Percentiles rank a stretch among this genome's conserved stretches.
These are phyloP conservation scores for Tridacna gigas DNA, from an alignment of 2,888 invertebrate species.

Conservation along the genomic window DNA sequence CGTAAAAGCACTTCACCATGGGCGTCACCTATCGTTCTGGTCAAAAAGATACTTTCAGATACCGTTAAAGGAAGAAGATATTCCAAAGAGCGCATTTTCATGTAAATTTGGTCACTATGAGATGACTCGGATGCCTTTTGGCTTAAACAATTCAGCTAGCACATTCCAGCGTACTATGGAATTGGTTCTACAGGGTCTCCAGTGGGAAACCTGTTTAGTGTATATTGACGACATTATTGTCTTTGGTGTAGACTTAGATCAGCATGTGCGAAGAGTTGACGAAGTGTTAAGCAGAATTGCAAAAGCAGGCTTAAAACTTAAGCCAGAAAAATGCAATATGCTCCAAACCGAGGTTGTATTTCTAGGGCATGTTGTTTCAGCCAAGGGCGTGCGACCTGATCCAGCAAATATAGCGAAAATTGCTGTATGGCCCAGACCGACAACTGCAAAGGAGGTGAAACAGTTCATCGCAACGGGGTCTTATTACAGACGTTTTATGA, in stretches of 20 bases:
- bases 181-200: not conserved
- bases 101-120: too few relatives aligned
- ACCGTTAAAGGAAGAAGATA: too few relatives aligned
- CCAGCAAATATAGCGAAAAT: constrained; percentile 24
- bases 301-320: not conserved
- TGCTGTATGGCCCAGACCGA: constrained; percentile 17
- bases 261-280: constrained; percentile 28
- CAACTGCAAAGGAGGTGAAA: constrained; percentile 22
- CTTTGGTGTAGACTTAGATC: constrained; percentile 26
- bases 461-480: constrained; percentile 6
- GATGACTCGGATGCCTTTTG: too few relatives aligned
- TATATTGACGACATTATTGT: constrained; percentile 41
- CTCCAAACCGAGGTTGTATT: constrained; percentile 29
- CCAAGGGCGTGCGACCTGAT: too few relatives aligned
- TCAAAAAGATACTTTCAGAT: too few relatives aligned
- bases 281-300: constrained; percentile 1
- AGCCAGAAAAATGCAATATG: constrained; percentile 34
- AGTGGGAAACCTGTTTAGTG: too few relatives aligned
- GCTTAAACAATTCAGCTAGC: too few relatives aligned
- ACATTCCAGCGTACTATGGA: too few relatives aligned
- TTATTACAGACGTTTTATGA: constrained; percentile 33
- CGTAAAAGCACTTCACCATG: constrained; percentile 36
- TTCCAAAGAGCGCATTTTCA: too few relatives aligned
- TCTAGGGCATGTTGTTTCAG: constrained; percentile 25
- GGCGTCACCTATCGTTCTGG: too few relatives aligned